These are phyloP conservation scores for Mimachlamys varia DNA, from an alignment of 2,888 invertebrate species.

Conservation along the genomic window DNA sequence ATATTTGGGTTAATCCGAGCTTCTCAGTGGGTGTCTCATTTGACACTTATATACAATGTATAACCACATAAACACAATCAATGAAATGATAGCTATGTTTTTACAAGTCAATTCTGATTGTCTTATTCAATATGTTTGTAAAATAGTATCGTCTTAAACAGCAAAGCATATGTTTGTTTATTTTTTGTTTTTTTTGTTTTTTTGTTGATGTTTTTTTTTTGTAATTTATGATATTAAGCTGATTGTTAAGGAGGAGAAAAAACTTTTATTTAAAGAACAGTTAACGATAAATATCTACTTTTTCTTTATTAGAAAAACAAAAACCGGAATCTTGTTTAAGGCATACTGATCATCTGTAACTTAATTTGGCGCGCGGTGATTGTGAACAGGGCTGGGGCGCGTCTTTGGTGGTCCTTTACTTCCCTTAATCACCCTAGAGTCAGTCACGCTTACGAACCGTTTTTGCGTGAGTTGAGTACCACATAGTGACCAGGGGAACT, in stretches of 20 bases:
- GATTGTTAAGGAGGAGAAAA: background rate
- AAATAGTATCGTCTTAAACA: too few relatives aligned
- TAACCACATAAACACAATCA: background rate
- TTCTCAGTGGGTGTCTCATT: background rate
- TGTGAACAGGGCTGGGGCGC: background rate
- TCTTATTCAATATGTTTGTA: too few relatives aligned
- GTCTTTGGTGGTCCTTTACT: background rate
- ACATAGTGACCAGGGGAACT: conserved; percentile 34
- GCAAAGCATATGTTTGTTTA: background rate
- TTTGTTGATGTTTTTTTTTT: background rate
- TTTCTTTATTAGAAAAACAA: conserved; percentile 35
- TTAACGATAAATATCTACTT: background rate
- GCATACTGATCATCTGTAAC: conserved; percentile 11
- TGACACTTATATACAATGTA: background rate
- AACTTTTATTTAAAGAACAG: background rate
- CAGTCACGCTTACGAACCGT: conserved; percentile 31
- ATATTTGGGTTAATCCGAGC: background rate
- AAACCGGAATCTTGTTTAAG: background rate
- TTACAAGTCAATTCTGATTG: too few relatives aligned
- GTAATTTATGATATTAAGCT: background rate
- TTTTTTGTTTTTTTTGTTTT: background rate
- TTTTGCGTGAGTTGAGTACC: conserved; percentile 17
- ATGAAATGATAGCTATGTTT: background rate
- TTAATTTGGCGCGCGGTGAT: background rate
- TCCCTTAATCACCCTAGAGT: conserved; percentile 9